Evolutionary conservation across 1,140 invertebrate species (phyloP).

Genomic region (Mercenaria mercenaria): DNA sequence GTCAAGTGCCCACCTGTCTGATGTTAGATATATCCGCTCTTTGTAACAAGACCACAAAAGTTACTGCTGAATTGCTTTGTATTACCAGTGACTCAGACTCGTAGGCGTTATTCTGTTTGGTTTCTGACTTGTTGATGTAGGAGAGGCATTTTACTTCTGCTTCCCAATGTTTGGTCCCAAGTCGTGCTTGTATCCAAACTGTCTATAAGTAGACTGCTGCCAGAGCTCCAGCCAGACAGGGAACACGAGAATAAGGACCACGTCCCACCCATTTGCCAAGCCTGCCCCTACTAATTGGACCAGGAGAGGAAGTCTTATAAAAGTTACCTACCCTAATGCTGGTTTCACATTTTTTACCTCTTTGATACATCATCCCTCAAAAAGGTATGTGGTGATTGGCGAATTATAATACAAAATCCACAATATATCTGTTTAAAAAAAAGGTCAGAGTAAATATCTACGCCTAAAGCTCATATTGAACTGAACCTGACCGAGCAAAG

Average conservation of each 20-base stretch:
- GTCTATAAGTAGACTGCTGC: too few species aligned
- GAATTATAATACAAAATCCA: neutral
- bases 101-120: neutral
- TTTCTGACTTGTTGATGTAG: neutral
- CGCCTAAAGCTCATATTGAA: neutral
- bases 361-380: neutral
- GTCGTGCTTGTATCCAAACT: slow-evolving; percentile 10
- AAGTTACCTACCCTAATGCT: neutral
- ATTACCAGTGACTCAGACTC: neutral
- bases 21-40: slow-evolving; percentile 5
- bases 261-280: neutral
- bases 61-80: too few species aligned
- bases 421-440: slow-evolving; percentile 13
- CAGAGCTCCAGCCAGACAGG: neutral
- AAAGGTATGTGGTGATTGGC: neutral
- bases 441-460: neutral
- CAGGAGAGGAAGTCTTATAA: too few species aligned
- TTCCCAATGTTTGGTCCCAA: too few species aligned
- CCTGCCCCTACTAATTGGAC: neutral
- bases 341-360: slow-evolving; percentile 32
- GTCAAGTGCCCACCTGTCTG: slow-evolving; percentile 15
- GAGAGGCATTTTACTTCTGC: neutral
- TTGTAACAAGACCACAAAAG: neutral
- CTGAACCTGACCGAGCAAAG: slow-evolving; percentile 25
- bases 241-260: neutral